Percentiles rank a stretch among this genome's conserved stretches.
These are phyloP conservation scores for Brevimyrus niger DNA, from an alignment of 2,113 vertebrate genomes.

Conservation along the genomic window DNA sequence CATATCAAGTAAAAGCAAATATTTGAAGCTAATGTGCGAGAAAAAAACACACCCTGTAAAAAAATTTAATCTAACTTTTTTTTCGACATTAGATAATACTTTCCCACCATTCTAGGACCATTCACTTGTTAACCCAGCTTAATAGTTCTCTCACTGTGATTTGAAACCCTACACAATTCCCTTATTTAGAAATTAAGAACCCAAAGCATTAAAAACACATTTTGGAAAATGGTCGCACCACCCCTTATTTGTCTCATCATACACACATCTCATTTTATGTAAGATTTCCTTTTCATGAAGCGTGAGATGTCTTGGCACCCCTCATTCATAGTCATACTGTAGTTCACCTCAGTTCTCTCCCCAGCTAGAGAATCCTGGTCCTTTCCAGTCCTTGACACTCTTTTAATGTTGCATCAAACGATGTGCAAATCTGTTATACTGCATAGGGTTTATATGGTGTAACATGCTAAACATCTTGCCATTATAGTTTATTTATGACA, in stretches of 20 bases:
- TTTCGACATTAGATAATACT: background rate
- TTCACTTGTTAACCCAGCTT: background rate
- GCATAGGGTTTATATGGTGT: background rate
- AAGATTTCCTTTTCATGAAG: background rate
- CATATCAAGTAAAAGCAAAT: background rate
- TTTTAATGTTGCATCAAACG: background rate
- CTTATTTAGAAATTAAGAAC: background rate
- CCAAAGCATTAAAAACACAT: background rate
- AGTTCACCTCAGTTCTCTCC: background rate
- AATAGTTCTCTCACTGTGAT: background rate
- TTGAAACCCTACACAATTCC: background rate
- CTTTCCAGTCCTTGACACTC: background rate
- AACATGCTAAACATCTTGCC: background rate
- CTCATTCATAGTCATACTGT: no score
- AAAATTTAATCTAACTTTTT: background rate
- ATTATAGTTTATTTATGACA: background rate
- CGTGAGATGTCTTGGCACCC: background rate
- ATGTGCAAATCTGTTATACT: background rate
- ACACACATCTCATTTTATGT: background rate
- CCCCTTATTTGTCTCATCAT: background rate
- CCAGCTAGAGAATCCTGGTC: background rate
- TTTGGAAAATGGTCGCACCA: background rate
- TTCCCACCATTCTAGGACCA: background rate
- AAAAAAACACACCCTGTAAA: background rate
- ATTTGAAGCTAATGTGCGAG: background rate